Conservation (phyloP, 2,797 vertebrate genomes). For the Heteromormyrus szaboi region DNA sequence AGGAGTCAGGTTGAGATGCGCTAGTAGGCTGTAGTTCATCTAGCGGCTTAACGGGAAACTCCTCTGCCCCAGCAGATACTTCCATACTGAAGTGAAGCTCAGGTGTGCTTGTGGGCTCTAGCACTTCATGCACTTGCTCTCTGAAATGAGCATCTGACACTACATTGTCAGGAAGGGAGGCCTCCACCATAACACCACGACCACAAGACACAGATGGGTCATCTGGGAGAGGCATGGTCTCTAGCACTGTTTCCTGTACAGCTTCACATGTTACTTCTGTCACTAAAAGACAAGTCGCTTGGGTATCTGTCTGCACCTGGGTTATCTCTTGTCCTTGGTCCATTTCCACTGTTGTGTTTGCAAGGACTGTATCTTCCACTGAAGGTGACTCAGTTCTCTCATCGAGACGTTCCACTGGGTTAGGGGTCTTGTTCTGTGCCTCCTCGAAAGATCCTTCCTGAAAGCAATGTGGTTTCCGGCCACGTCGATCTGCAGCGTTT, state of each 20-base stretch:
- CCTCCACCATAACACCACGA: constrained; percentile 48
- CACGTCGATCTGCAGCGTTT: constrained; percentile 56
- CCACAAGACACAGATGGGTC: not conserved
- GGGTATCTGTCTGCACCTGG: not conserved
- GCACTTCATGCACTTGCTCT: not conserved
- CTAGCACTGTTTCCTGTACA: not conserved
- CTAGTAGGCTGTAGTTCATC: not conserved
- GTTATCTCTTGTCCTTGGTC: not conserved
- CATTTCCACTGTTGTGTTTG: not conserved
- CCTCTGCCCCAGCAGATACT: not conserved
- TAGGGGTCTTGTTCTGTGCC: constrained; percentile 42
- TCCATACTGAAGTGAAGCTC: not conserved
- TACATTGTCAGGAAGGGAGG: constrained; percentile 66
- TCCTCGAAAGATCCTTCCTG: constrained; percentile 57
- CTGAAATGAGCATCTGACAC: constrained; percentile 35
- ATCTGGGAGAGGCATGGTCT: constrained; percentile 28
- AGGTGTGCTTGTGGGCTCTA: not conserved
- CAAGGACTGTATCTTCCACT: not conserved
- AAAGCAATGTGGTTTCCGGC: constrained; percentile 62
- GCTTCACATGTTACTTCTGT: not conserved
- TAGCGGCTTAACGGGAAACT: not conserved
- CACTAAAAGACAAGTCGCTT: not conserved
- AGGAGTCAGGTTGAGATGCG: not conserved
- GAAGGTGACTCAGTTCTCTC: constrained; percentile 9
- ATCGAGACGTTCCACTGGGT: constrained; percentile 37